Percentiles rank a stretch among this genome's conserved stretches.
Conservation (phyloP, 2,797 vertebrate species). For the Sebastes iracundus region DNA sequence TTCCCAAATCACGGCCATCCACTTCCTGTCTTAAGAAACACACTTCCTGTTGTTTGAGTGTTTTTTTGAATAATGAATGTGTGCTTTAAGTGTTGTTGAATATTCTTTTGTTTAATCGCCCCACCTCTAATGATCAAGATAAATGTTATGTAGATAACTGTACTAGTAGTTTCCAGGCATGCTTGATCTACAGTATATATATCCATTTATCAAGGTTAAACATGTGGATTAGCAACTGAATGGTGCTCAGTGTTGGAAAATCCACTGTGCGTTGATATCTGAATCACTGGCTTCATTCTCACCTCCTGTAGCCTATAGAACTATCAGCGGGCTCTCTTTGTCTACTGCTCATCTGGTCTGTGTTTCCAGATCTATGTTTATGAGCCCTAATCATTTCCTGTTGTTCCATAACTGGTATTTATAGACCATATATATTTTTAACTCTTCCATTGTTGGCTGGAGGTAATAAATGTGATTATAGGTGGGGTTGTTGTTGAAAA, state of each 20-base stretch:
- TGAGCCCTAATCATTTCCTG: constrained; percentile 51
- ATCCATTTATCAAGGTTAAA: not conserved
- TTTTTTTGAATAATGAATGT: not conserved
- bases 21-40: constrained; percentile 56
- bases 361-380: constrained; percentile 52
- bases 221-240: not conserved
- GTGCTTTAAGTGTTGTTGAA: not conserved
- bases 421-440: constrained; percentile 53
- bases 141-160: not conserved
- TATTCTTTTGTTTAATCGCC: not conserved
- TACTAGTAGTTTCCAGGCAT: not conserved
- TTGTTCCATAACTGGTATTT: constrained; percentile 53
- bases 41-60: constrained; percentile 57
- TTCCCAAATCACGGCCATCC: constrained; percentile 27
- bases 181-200: too few relatives aligned
- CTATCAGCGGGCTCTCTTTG: constrained; percentile 1
- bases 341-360: constrained; percentile 27
- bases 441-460: constrained; percentile 45
- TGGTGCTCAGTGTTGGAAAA: not conserved
- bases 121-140: not conserved
- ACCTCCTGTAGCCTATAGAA: not conserved
- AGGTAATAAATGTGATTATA: constrained; percentile 51
- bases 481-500: constrained; percentile 36
- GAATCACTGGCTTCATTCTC: not conserved
- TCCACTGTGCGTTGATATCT: rapidly evolving